Conservation (phyloP, 1,140 invertebrate genomes). For the Drosophila trapezifrons region DNA sequence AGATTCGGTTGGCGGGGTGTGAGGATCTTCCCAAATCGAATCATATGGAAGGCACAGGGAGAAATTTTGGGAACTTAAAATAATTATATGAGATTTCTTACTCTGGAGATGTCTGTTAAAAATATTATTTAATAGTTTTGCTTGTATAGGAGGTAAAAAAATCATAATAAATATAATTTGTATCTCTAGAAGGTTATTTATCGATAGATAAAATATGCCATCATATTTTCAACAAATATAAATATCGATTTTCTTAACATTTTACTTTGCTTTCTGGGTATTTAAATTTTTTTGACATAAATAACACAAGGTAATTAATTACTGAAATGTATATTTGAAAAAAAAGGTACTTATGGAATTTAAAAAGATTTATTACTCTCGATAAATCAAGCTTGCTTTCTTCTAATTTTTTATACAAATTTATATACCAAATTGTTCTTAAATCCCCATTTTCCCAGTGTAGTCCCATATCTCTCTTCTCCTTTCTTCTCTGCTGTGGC, state of each 20-base stretch:
- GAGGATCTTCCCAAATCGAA: constrained; percentile 63
- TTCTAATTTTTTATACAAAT: not conserved
- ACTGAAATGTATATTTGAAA: too few relatives aligned
- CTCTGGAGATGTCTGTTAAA: not conserved
- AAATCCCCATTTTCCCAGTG: not conserved
- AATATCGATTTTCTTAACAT: too few relatives aligned
- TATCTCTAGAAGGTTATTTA: not conserved
- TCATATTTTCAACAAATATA: too few relatives aligned
- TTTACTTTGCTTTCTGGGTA: not conserved
- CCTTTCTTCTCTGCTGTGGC: constrained; percentile 20
- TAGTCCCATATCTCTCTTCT: not conserved
- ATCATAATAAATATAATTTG: not conserved
- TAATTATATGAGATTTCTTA: too few relatives aligned
- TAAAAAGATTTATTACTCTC: too few relatives aligned
- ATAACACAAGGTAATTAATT: too few relatives aligned
- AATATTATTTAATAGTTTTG: not conserved
- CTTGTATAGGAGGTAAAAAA: rapidly evolving
- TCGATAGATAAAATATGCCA: not conserved
- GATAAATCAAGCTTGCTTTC: not conserved
- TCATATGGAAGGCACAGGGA: constrained; percentile 32
- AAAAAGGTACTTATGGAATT: too few relatives aligned
- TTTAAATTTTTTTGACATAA: not conserved
- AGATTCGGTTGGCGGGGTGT: not conserved
- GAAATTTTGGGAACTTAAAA: not conserved
- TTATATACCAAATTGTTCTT: not conserved